Evolutionary conservation across 2,113 vertebrate genomes (phyloP).

Genomic region (Enhydra lutris): DNA sequence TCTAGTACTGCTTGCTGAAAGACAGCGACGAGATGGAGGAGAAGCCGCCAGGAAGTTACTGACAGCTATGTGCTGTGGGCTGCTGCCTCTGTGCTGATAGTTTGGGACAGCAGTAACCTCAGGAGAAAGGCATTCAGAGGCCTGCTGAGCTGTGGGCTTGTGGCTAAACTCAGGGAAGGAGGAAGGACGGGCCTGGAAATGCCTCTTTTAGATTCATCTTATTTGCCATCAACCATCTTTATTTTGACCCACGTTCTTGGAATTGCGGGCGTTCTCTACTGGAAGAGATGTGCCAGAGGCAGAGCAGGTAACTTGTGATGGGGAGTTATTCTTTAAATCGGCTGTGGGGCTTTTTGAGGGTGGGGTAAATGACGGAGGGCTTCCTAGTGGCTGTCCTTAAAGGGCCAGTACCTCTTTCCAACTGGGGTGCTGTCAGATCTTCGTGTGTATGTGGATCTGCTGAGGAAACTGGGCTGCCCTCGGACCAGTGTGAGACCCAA

Average conservation of each 20-base stretch:
- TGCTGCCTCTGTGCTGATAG: constrained; percentile 64
- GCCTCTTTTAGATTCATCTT: constrained; percentile 81
- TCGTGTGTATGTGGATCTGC: neutral
- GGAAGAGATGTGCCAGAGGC: constrained; percentile 75
- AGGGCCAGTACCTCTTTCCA: constrained; percentile 25
- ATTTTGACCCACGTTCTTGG: constrained; percentile 84
- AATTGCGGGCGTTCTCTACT: constrained; percentile 83
- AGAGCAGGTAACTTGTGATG: constrained; percentile 78
- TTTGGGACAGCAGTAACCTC: constrained; percentile 42
- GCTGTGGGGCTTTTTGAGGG: neutral
- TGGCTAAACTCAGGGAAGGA: constrained; percentile 35
- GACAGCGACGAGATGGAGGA: constrained; percentile 57
- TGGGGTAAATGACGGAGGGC: neutral
- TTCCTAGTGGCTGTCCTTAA: constrained; percentile 48
- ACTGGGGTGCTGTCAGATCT: neutral
- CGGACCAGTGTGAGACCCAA: neutral
- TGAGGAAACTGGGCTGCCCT: neutral
- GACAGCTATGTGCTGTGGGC: constrained; percentile 2
- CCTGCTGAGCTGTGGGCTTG: neutral
- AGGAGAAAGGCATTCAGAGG: constrained; percentile 53
- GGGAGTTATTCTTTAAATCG: neutral
- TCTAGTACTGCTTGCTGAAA: neutral
- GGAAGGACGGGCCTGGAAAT: constrained; percentile 70
- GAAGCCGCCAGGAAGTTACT: constrained; percentile 68
- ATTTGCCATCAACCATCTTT: constrained; percentile 79